phyloP scores from a whole-genome alignment of 1,140 invertebrate genomes.

The Drosophila sechellia region DNA sequence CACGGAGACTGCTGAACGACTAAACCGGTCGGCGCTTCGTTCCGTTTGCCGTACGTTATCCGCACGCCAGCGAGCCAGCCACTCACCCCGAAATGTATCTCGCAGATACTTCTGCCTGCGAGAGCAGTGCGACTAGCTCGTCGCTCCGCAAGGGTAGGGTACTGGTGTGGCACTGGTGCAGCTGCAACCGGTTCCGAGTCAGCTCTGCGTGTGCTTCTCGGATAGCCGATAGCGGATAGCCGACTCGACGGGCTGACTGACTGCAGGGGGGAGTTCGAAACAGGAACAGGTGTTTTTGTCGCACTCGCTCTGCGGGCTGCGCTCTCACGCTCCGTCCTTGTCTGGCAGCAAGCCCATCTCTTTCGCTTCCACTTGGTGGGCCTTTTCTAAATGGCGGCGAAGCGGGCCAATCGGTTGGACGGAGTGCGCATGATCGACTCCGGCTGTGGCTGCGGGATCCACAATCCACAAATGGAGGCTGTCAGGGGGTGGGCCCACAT shows the following conservation, averaged over 20 bases:
- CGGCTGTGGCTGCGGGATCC: slow-evolving; percentile 29
- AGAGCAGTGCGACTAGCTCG: slow-evolving; percentile 35
- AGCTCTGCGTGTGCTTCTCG: slow-evolving; percentile 12
- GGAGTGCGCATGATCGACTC: slow-evolving; percentile 74
- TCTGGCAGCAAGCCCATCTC: slow-evolving; percentile 14
- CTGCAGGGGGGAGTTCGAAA: slow-evolving; percentile 17
- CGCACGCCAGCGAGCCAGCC: slow-evolving; percentile 2
- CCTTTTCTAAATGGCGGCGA: slow-evolving; percentile 82
- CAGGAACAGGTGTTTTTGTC: slow-evolving; percentile 75
- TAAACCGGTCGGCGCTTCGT: slow-evolving; percentile 61
- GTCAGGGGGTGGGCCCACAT: slow-evolving; percentile 23
- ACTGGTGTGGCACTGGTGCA: slow-evolving; percentile 3
- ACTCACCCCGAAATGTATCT: slow-evolving; percentile 62
- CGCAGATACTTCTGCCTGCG: slow-evolving; percentile 8
- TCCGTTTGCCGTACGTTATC: slow-evolving; percentile 9
- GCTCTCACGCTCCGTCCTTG: slow-evolving; percentile 35
- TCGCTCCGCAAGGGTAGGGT: slow-evolving; percentile 6
- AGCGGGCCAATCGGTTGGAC: slow-evolving; percentile 81
- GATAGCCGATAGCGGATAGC: background rate
- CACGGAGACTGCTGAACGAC: slow-evolving; percentile 77
- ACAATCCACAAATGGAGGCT: slow-evolving; percentile 76
- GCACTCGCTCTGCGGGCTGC: slow-evolving; percentile 56
- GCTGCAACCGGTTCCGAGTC: slow-evolving; percentile 64
- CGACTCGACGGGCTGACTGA: background rate
- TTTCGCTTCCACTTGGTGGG: background rate